Conservation (phyloP, 2,113 vertebrate genomes). For the Neoarius graeffei region DNA sequence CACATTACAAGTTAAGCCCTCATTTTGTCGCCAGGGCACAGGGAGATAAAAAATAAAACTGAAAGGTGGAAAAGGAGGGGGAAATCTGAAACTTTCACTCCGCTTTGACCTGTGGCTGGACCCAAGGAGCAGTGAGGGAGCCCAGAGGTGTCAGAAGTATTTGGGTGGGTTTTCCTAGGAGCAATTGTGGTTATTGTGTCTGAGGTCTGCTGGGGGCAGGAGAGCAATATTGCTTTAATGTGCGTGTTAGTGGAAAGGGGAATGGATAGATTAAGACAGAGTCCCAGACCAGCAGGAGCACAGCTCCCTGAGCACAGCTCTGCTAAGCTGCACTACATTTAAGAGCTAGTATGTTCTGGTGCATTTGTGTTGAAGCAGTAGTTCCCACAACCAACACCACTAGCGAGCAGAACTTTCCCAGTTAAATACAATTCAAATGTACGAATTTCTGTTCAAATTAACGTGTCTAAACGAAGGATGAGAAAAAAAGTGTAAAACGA, state of each 20-base stretch:
- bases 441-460: not conserved
- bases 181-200: slow-evolving; percentile 78
- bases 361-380: slow-evolving; percentile 1
- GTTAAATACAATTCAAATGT: not conserved
- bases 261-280: slow-evolving; percentile 46
- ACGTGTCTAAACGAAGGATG: slow-evolving; percentile 3
- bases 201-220: slow-evolving; percentile 68
- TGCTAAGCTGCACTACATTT: slow-evolving; percentile 41
- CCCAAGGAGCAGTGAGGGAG: slow-evolving; percentile 66
- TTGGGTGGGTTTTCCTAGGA: slow-evolving; percentile 72
- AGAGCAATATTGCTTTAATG: slow-evolving; percentile 77
- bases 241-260: slow-evolving; percentile 57
- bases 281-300: slow-evolving; percentile 36
- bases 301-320: slow-evolving; percentile 23
- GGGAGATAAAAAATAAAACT: slow-evolving; percentile 40
- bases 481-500: not conserved
- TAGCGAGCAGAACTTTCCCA: not conserved
- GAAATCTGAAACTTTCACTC: slow-evolving; percentile 65
- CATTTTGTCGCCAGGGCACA: slow-evolving; percentile 74
- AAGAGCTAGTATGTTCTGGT: slow-evolving; percentile 9
- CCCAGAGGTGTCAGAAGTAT: slow-evolving; percentile 73
- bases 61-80: slow-evolving; percentile 56
- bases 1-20: slow-evolving; percentile 86
- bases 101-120: slow-evolving; percentile 74
- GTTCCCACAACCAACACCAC: not conserved